These are phyloP conservation scores for Psittacus erithacus DNA, from an alignment of 2,113 vertebrate species.

Conservation along the genomic window DNA sequence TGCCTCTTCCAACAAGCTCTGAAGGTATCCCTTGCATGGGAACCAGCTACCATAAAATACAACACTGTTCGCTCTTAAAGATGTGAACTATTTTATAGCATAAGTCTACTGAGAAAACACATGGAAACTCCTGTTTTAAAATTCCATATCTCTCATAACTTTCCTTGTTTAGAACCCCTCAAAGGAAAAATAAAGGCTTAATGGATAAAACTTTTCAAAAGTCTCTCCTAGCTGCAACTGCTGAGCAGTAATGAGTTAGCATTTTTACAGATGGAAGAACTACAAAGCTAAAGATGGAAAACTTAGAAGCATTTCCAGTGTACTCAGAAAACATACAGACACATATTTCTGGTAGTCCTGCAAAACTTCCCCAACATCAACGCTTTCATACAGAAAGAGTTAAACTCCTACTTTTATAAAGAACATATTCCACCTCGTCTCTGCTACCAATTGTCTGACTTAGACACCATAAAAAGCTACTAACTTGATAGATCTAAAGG, in stretches of 20 bases:
- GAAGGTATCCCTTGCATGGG: background rate
- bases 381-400: background rate
- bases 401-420: background rate
- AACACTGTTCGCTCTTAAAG: background rate
- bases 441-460: background rate
- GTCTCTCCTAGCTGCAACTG: background rate
- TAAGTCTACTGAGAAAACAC: background rate
- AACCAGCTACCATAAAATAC: background rate
- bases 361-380: background rate
- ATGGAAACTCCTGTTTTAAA: background rate
- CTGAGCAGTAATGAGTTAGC: background rate
- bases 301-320: background rate
- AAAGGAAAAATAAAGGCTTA: background rate
- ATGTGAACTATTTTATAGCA: background rate
- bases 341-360: background rate
- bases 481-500: background rate
- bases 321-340: background rate
- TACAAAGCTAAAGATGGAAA: background rate
- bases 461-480: background rate
- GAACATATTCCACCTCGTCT: background rate
- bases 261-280: background rate
- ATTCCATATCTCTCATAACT: background rate
- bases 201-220: background rate
- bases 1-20: background rate
- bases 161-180: background rate